Evolutionary conservation across 2,888 invertebrate genomes (phyloP).

Genomic region (Hypselothyrea guttata): DNA sequence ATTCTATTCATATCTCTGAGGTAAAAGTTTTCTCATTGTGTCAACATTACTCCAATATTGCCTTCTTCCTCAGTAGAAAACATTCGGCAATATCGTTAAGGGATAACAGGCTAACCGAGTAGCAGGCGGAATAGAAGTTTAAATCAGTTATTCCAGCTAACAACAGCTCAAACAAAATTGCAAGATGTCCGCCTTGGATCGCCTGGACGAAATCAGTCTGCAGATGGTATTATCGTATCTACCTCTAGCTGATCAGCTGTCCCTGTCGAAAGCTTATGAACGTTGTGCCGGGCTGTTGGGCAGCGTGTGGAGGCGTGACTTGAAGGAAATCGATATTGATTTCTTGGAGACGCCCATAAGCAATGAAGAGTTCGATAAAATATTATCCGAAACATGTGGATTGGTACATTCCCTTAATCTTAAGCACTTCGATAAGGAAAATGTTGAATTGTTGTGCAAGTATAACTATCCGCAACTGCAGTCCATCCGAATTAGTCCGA

Average conservation of each 20-base stretch:
- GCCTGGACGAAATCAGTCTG: conserved; percentile 61
- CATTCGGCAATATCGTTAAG: not conserved
- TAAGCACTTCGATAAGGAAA: conserved; percentile 41
- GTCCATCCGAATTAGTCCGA: conserved; percentile 50
- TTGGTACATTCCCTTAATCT: conserved; percentile 31
- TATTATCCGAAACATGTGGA: conserved; percentile 27
- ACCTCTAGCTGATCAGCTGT: conserved; percentile 50
- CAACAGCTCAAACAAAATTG: not conserved
- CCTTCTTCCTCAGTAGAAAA: too few species aligned
- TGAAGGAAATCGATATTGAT: conserved; percentile 48
- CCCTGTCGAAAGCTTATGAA: conserved; percentile 52
- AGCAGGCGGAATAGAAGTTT: conserved; percentile 5
- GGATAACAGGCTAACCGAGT: conserved; percentile 9
- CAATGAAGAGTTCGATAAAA: conserved; percentile 36
- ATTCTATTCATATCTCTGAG: too few species aligned
- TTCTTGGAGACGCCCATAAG: conserved; percentile 47
- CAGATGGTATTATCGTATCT: conserved; percentile 39
- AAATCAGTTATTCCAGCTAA: too few species aligned
- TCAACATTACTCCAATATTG: too few species aligned
- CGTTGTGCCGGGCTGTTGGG: conserved; percentile 43
- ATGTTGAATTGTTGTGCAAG: conserved; percentile 42
- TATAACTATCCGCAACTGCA: conserved; percentile 51
- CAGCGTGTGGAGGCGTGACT: conserved; percentile 47
- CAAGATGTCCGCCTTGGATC: conserved; percentile 47
- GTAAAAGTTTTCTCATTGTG: too few species aligned